Evolutionary conservation across 1,140 invertebrate species (phyloP), one percentile per base, ranked within the genome.

Genomic region (Odontomachus brunneus): DNA sequence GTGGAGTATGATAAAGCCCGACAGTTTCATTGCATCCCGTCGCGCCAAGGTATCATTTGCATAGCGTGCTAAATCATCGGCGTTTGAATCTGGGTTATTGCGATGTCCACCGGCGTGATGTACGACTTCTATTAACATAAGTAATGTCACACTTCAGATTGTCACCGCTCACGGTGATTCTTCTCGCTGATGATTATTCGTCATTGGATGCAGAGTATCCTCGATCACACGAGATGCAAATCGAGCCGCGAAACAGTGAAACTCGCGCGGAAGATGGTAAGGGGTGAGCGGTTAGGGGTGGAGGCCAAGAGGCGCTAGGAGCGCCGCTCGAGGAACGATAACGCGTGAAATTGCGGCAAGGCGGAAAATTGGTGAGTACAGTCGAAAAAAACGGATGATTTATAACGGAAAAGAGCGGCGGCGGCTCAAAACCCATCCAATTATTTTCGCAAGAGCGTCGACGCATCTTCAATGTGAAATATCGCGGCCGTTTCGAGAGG

Each of bases 381-480:
- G 51, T n/a, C 29, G 26, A 82, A 74, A 74, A 44, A 82, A 74
- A 2, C 44, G 26, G 59, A 29, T 87, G 85, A 87, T 87, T 87
- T 81, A 87, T 67, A 51, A 51, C 12, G 73, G 53, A 53, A 67
- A 22, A 53, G 38, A 19, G 65, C 19, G 65, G 55, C 69, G 65
- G 55, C 69, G 82, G 59, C 62, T 24, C 53, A 60, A 59, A 72
- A 84, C 80, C 69, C 82, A 66, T 80, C 73, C 87, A 88, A 88
- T 88, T 88, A 88, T 88, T 88, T 85, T 62, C 49, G 60, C 78
- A 59, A 73, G 53, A 62, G 66, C 67, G 78, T 82, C 44, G 55
- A 84, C 82, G 87, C 66, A 78, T 82, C 66, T 66, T 76, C 86
- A 75, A 88, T 73, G 63, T 87, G 83, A 87, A 85, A 78, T 85